phyloP scores from a whole-genome alignment of 2,113 vertebrate genomes.

The Myotis yumanensis region DNA sequence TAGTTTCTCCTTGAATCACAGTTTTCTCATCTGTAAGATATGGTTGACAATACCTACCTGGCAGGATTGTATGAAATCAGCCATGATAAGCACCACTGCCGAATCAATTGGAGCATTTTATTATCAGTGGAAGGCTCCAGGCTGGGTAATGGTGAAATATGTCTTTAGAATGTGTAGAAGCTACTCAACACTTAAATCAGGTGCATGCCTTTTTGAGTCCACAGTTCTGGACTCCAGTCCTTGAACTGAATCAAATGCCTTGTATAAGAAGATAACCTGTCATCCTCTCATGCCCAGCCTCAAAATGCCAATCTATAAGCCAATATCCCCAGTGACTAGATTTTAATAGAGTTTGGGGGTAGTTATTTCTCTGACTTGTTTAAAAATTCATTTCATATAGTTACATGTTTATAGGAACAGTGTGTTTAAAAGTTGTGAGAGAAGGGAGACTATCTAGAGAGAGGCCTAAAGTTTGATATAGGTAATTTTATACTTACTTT shows the following conservation, averaged over 20 bases:
- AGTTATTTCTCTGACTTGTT: neutral
- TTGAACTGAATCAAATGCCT: neutral
- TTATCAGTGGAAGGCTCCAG: neutral
- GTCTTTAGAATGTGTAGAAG: neutral
- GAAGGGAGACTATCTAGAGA: neutral
- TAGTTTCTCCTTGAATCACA: neutral
- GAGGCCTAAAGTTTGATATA: neutral
- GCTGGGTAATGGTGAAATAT: neutral
- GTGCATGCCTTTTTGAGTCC: neutral
- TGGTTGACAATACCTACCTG: neutral
- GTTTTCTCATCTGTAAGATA: neutral
- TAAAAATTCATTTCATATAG: neutral
- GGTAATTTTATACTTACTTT: neutral
- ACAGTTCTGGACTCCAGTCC: neutral
- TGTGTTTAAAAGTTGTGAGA: neutral
- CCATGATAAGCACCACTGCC: neutral
- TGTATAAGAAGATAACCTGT: neutral
- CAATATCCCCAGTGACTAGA: neutral
- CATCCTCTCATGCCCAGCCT: neutral
- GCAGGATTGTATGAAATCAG: neutral
- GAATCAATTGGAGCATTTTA: neutral
- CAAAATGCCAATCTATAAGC: neutral
- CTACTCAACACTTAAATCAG: neutral
- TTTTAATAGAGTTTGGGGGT: neutral
- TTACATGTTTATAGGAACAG: neutral